Evolutionary conservation across 1,140 invertebrate genomes (phyloP).

Genomic region (Portunus trituberculatus): DNA sequence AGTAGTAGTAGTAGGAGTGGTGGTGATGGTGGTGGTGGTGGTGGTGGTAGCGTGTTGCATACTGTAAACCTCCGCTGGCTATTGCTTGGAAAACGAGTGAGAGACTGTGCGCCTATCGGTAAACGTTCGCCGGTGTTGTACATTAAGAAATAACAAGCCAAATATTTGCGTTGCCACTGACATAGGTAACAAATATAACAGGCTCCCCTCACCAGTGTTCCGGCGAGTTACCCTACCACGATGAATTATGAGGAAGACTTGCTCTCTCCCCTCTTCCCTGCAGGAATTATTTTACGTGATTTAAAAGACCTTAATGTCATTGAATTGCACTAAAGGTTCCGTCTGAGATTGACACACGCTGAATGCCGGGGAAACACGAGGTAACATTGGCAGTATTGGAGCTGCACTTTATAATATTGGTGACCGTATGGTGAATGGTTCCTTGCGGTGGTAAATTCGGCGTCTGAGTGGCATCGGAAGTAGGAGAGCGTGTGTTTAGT

Average conservation of each 20-base stretch:
- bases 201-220: neutral
- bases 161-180: neutral
- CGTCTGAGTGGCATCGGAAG: neutral
- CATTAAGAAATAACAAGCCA: slow-evolving; percentile 14
- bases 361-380: neutral
- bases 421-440: neutral
- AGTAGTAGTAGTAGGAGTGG: too few relatives aligned
- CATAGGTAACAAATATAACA: neutral
- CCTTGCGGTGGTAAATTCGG: neutral
- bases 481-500: too few relatives aligned
- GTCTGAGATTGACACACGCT: neutral
- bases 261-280: neutral
- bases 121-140: neutral
- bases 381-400: neutral
- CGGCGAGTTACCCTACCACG: neutral
- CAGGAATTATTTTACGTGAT: neutral
- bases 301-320: neutral
- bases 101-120: neutral
- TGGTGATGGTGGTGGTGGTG: too few relatives aligned
- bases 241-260: neutral
- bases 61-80: neutral
- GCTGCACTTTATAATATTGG: neutral
- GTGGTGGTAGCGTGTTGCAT: too few relatives aligned
- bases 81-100: slow-evolving; percentile 8
- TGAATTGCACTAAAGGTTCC: neutral